A percentile compares a stretch with the other conserved stretches of the same genome.
phyloP scores from a whole-genome alignment of 2,113 vertebrate genomes.

The Camarhynchus parvulus region DNA sequence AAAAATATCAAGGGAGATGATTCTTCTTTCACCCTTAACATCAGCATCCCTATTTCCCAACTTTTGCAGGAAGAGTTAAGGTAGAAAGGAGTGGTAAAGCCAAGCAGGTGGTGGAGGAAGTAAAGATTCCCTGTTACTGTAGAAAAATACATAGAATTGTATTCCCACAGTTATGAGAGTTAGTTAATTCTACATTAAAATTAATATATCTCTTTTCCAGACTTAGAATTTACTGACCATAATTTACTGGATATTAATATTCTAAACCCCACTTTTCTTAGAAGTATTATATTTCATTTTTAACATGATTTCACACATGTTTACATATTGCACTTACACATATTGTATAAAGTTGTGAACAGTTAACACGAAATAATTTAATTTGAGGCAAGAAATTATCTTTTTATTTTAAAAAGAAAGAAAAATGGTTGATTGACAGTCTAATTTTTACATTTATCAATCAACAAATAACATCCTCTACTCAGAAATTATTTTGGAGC shows the following conservation, averaged over 20 bases:
- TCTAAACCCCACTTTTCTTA: constrained; percentile 55
- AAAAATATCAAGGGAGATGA: background rate
- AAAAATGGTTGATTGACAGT: constrained; percentile 63
- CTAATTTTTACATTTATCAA: constrained; percentile 69
- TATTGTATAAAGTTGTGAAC: constrained; percentile 61
- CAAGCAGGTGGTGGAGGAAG: constrained; percentile 2
- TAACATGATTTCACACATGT: constrained; percentile 65
- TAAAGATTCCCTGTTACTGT: constrained; percentile 19
- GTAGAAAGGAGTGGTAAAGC: constrained; percentile 6
- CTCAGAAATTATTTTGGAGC: constrained; percentile 68
- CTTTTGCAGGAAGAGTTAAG: constrained; percentile 21
- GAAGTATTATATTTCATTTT: constrained; percentile 56
- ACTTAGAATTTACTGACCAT: constrained; percentile 47
- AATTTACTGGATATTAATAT: constrained; percentile 60
- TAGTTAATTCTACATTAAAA: constrained; percentile 1
- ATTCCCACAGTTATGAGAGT: constrained; percentile 20
- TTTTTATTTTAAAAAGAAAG: constrained; percentile 19
- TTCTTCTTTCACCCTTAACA: background rate
- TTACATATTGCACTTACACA: constrained; percentile 78
- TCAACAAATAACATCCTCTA: constrained; percentile 56
- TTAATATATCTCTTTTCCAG: constrained; percentile 50
- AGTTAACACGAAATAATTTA: constrained; percentile 69
- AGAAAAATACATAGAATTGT: constrained; percentile 44
- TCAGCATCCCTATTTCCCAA: background rate
- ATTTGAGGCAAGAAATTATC: constrained; percentile 49